These are phyloP conservation scores for Dendroctonus valens DNA, from an alignment of 1,140 invertebrate species.

Conservation along the genomic window DNA sequence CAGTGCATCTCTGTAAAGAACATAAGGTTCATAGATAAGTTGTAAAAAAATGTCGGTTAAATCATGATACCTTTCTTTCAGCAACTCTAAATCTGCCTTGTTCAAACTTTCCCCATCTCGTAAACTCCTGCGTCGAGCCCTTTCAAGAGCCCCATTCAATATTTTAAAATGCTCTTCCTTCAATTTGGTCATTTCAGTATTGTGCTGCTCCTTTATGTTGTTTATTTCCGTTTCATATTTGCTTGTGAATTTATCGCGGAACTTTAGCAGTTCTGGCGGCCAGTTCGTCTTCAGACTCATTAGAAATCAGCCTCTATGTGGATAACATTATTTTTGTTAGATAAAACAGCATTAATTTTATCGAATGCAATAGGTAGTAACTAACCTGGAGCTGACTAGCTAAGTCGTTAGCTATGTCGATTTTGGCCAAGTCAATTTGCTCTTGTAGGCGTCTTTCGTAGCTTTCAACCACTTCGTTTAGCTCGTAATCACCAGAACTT, in stretches of 20 bases:
- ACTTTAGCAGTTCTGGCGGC: constrained; percentile 65
- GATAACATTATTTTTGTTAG: constrained; percentile 8
- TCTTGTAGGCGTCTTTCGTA: constrained; percentile 56
- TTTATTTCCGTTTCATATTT: constrained; percentile 58
- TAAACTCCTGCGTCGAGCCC: constrained; percentile 45
- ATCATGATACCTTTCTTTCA: constrained; percentile 39
- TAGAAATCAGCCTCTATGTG: constrained; percentile 61
- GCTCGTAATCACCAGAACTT: constrained; percentile 49
- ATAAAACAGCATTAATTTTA: not conserved
- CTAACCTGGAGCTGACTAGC: constrained; percentile 61
- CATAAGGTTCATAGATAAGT: not conserved
- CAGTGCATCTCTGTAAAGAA: constrained; percentile 57
- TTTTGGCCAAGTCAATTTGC: constrained; percentile 58
- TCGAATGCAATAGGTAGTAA: not conserved
- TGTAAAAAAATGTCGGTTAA: constrained; percentile 11
- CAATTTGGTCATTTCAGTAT: constrained; percentile 53
- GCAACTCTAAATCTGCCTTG: constrained; percentile 40
- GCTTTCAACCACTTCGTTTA: constrained; percentile 52
- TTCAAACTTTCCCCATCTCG: constrained; percentile 37
- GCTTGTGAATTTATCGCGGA: constrained; percentile 66
- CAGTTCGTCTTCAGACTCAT: constrained; percentile 63
- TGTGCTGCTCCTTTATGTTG: constrained; percentile 49
- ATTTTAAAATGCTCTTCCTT: constrained; percentile 58
- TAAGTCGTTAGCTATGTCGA: constrained; percentile 59
- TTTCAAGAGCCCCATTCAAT: constrained; percentile 47